Conservation (phyloP, 2,888 invertebrate genomes). For the Auanema sp. region DNA sequence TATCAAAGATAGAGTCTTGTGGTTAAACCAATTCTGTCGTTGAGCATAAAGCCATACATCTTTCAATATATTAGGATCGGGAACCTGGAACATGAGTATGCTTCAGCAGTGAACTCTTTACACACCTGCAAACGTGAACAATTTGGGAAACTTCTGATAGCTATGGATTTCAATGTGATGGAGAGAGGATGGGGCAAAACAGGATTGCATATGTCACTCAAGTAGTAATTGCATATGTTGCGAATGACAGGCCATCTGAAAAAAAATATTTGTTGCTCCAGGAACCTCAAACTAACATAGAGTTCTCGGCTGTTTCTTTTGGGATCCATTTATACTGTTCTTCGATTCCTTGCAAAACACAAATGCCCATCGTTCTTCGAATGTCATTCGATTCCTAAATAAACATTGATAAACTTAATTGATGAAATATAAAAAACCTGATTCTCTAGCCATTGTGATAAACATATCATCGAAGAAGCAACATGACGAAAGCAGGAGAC, state of each 20-base stretch:
- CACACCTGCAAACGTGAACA: conserved; percentile 14
- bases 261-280: too few species aligned
- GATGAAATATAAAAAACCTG: conserved; percentile 7
- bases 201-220: conserved; percentile 12
- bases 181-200: conserved; percentile 13
- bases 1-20: conserved; percentile 9
- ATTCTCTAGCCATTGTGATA: conserved; percentile 16
- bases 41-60: conserved; percentile 17
- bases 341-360: too few species aligned
- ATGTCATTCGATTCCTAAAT: too few species aligned
- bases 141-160: conserved; percentile 13
- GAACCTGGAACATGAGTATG: too few species aligned
- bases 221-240: conserved; percentile 2
- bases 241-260: conserved; percentile 6
- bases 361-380: too few species aligned
- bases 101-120: too few species aligned
- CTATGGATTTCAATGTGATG: conserved; percentile 14
- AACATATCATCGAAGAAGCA: conserved; percentile 14
- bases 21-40: conserved; percentile 19
- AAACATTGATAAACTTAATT: too few species aligned
- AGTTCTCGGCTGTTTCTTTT: too few species aligned
- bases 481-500: conserved; percentile 8
- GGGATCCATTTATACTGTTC: too few species aligned
- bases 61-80: conserved; percentile 13
- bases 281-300: too few species aligned